Conservation (phyloP, 2,888 invertebrate genomes). For the Hyposoter dolosus region DNA sequence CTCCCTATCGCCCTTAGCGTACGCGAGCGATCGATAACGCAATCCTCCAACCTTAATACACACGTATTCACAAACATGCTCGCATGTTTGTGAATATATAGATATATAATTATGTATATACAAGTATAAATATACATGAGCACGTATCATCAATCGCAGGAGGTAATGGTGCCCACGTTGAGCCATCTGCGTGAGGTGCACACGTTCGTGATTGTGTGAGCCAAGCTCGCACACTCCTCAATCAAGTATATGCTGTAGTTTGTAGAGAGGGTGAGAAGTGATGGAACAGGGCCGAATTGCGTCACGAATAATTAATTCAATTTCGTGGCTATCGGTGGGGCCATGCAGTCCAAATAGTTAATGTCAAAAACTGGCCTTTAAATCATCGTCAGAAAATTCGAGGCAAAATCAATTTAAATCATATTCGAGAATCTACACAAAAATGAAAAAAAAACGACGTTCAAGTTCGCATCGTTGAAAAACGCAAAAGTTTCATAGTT, state of each 20-base stretch:
- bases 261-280: not conserved
- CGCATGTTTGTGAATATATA: not conserved
- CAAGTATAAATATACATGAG: not conserved
- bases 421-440: no score
- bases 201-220: constrained; percentile 5
- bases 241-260: not conserved
- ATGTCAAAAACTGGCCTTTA: not conserved
- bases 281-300: constrained; percentile 35
- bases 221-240: not conserved
- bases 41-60: constrained; percentile 48
- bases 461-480: no score
- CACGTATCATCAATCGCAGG: not conserved
- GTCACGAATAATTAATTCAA: constrained; percentile 65
- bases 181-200: constrained; percentile 24
- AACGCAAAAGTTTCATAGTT: no score
- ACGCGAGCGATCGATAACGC: constrained; percentile 76
- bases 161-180: not conserved
- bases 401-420: not conserved
- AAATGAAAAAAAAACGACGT: no score
- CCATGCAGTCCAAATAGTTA: not conserved
- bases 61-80: not conserved
- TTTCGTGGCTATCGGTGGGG: constrained; percentile 58
- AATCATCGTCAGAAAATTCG: not conserved
- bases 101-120: not conserved
- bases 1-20: constrained; percentile 67